Percentiles rank a stretch among this genome's conserved stretches.
These are phyloP conservation scores for Oeneis ivallda DNA, from an alignment of 2,888 invertebrate genomes.

Conservation along the genomic window DNA sequence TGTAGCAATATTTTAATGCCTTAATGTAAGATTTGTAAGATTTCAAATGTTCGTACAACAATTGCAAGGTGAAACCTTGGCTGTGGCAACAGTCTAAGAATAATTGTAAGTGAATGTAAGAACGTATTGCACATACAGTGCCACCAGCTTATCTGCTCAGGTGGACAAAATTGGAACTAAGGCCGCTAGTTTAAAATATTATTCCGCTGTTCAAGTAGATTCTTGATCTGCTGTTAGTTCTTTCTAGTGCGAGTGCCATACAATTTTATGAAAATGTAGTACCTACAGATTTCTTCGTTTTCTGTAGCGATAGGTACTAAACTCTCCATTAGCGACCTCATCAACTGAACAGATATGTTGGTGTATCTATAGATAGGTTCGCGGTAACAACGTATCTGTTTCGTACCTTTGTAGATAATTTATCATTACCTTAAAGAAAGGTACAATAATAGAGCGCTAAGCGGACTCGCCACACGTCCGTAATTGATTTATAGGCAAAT, in stretches of 20 bases:
- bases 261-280: too few species aligned
- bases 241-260: too few species aligned
- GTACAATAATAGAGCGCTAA: slow-evolving; percentile 65
- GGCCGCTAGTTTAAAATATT: too few species aligned
- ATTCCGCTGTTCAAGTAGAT: too few species aligned
- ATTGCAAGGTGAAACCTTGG: slow-evolving; percentile 30
- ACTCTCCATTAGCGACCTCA: too few species aligned
- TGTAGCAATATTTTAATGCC: slow-evolving; percentile 13
- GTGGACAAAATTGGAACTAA: too few species aligned
- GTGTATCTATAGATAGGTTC: slow-evolving; percentile 14
- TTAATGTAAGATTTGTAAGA: slow-evolving; percentile 26
- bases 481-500: slow-evolving; percentile 80
- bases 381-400: slow-evolving; percentile 11
- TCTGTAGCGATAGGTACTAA: too few species aligned
- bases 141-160: too few species aligned
- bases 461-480: slow-evolving; percentile 62
- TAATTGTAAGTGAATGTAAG: slow-evolving; percentile 37
- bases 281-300: too few species aligned
- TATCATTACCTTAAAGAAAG: slow-evolving; percentile 63
- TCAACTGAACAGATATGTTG: too few species aligned
- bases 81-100: slow-evolving; percentile 30
- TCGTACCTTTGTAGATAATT: slow-evolving; percentile 48
- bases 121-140: slow-evolving; percentile 34
- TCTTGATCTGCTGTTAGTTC: too few species aligned
- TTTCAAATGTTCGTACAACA: slow-evolving; percentile 23